A percentile compares a stretch with the other conserved stretches of the same genome.
These are phyloP conservation scores for Globia sparganii DNA, from an alignment of 2,888 invertebrate species.

Conservation along the genomic window DNA sequence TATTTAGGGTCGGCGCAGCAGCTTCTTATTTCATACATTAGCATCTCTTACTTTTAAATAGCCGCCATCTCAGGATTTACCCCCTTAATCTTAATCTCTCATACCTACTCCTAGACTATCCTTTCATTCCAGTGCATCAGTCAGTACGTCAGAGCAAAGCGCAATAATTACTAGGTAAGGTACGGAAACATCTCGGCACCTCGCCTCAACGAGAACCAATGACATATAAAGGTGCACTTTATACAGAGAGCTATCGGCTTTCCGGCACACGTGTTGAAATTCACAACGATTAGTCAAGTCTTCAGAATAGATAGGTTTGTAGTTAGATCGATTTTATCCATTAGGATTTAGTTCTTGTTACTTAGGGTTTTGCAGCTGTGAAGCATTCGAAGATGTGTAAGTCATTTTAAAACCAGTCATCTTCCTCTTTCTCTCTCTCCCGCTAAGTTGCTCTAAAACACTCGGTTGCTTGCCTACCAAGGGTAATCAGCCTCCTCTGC, in stretches of 20 bases:
- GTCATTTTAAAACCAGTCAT: background rate
- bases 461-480: no score
- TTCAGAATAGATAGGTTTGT: constrained; percentile 29
- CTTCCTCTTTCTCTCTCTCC: background rate
- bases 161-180: constrained; percentile 37
- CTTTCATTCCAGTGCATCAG: constrained; percentile 17
- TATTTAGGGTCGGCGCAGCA: background rate
- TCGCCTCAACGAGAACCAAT: constrained; percentile 63
- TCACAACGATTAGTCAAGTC: constrained; percentile 36
- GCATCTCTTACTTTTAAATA: background rate
- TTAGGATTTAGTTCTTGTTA: background rate
- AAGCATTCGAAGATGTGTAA: background rate
- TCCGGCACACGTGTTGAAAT: constrained; percentile 36
- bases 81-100: background rate
- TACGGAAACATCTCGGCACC: background rate
- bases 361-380: background rate
- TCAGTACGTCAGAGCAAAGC: constrained; percentile 19
- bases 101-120: background rate
- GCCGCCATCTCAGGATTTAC: background rate
- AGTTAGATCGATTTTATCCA: constrained; percentile 3
- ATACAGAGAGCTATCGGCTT: constrained; percentile 36
- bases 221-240: constrained; percentile 71
- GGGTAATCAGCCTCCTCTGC: background rate
- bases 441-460: background rate
- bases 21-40: background rate